Evolutionary conservation across 2,113 vertebrate species (phyloP), one percentile per base, ranked within the genome.

Genomic region (Myotis lucifugus): DNA sequence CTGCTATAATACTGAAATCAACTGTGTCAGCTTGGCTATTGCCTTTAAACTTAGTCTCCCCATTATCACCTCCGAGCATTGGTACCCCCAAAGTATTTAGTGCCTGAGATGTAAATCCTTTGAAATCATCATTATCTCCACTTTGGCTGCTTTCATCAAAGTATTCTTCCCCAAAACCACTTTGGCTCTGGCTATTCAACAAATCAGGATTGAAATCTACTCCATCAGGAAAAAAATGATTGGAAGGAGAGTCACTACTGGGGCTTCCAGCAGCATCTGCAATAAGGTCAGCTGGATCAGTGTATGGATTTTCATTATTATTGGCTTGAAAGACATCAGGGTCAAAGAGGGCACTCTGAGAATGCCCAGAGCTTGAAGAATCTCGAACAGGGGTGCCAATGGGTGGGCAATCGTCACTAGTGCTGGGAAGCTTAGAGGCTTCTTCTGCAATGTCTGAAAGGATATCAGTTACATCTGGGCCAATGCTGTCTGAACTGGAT

Each of bases 71-170:
- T 96, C 98, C 98, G 94, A 99, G 96, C 59, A 98, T 97, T 61
- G 98, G 98, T 97, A 99, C 98, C 48, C 98, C 98, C 93, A 99
- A 90, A 92, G 98, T 98, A 82, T 96, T 98, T 46, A 99, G 95
- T 86, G 98, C 97, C 98, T 97, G 99, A 98, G 97, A 99, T 90
- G 98, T 98, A 79, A 99, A 99, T 67, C 99, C 98, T 97, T 99
- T 99, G 90, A 99, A 99, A 85, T 99, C 99, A 69, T 99, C 99
- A 4, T 99, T 98, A 97, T 99, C 99, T 90, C 99, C 99, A 69
- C 99, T 99, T 96, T 99, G 99, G 93, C 99, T 99, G 96, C 99
- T 99, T 98, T 99, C 99, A 72, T 99, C 99, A 96, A 99, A 99
- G 97, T 99, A 99, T 72, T 98, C 99, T 97, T 99, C 99, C 91